A percentile compares a stretch with the other conserved stretches of the same genome.
phyloP scores from a whole-genome alignment of 2,113 vertebrate species.

The Turdus rufiventris region DNA sequence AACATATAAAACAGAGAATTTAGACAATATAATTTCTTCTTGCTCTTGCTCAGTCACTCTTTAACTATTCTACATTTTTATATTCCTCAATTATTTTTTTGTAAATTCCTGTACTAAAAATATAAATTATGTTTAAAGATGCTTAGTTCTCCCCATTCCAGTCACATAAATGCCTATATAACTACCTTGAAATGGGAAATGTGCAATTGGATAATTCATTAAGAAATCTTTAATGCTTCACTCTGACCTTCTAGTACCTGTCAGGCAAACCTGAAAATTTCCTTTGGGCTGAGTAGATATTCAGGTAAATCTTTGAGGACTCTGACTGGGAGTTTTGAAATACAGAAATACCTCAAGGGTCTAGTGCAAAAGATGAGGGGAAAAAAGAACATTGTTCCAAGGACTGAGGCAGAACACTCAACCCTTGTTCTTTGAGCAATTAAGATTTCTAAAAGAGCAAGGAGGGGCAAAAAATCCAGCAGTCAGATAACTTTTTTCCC shows the following conservation, averaged over 20 bases:
- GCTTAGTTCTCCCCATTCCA: neutral
- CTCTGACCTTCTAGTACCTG: neutral
- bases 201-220: neutral
- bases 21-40: neutral
- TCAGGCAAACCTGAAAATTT: neutral
- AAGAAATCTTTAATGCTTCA: neutral
- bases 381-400: neutral
- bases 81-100: neutral
- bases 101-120: neutral
- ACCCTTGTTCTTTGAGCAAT: rapidly evolving
- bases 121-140: neutral
- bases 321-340: neutral
- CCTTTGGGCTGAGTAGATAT: neutral
- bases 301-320: neutral
- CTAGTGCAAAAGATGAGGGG: neutral
- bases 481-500: neutral
- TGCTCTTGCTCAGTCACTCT: neutral
- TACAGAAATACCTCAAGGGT: neutral
- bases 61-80: neutral
- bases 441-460: neutral
- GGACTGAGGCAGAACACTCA: neutral
- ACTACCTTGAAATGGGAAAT: neutral
- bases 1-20: neutral
- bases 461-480: neutral
- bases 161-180: neutral